Evolutionary conservation across 2,797 vertebrate species (phyloP).

Genomic region (Acestrorhynchus altus): DNA sequence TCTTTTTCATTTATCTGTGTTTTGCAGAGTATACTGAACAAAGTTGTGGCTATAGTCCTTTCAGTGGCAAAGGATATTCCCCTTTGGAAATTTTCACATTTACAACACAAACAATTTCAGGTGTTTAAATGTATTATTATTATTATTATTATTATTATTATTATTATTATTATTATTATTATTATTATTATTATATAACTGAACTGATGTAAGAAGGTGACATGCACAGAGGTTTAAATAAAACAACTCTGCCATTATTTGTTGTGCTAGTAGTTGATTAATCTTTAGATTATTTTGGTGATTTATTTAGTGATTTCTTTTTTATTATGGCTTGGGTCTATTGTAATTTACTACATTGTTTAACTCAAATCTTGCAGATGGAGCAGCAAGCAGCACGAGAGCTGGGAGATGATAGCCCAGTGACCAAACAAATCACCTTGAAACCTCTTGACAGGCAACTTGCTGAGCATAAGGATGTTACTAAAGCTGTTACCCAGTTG

Average conservation of each 20-base stretch:
- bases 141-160: too few relatives aligned
- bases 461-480: constrained; percentile 83
- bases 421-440: constrained; percentile 71
- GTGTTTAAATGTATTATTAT: too few relatives aligned
- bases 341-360: neutral
- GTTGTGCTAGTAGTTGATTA: too few relatives aligned
- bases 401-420: constrained; percentile 73
- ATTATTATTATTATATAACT: too few relatives aligned
- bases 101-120: constrained; percentile 82
- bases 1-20: neutral
- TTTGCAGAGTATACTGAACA: constrained; percentile 77
- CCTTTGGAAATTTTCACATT: constrained; percentile 79
- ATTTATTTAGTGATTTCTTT: too few relatives aligned
- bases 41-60: constrained; percentile 74
- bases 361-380: constrained; percentile 61
- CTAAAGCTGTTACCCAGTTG: constrained; percentile 81
- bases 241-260: too few relatives aligned
- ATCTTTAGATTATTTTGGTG: too few relatives aligned
- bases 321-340: too few relatives aligned
- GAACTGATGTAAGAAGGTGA: too few relatives aligned
- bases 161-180: too few relatives aligned
- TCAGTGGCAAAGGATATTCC: constrained; percentile 79
- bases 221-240: too few relatives aligned
- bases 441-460: constrained; percentile 81
- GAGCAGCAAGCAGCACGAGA: constrained; percentile 78